Base-by-base conservation (phyloP, 2,888 invertebrate genomes). In the Anaspis maculata region DNA sequence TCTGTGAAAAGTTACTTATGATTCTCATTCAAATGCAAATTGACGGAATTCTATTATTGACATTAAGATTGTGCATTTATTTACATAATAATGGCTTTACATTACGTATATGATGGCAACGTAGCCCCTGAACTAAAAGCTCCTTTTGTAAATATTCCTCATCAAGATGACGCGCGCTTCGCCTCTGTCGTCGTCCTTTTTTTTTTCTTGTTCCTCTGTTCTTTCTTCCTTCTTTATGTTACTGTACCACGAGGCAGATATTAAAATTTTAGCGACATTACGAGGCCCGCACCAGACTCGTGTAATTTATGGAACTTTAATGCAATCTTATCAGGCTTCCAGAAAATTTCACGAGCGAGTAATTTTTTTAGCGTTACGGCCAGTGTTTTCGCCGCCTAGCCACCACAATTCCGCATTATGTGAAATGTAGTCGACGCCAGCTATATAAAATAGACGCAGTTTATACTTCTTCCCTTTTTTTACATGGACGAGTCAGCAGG, bases 51-150 rank as follows among this genome's bases (percentile, higher is more conserved):
- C 44, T 52, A 49, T 52, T 51, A 56, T 56, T 56, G 56, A 56
- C 54, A 54, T 58, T 56, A 54, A 53, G 54, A 57, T 54, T 52
- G 48, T 52, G 54, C 55, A 53, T 56, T 51, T 54, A 57, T 55
- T 56, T 52, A 48, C 54, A 55, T 56, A 56, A 46, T 53, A 55
- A 51, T 46, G 41, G 41, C 39, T 38, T n/a, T 32, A 36, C 41
- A 43, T 43, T 38, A 34, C 41, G 33, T 42, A 42, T 40, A 42
- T 38, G 33, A 34, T 27, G 23, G 27, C 25, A 25, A 29, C 13
- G 34, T 27, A 26, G 23, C 22, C n/a, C n/a, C n/a, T n/a, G n/a
- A n/a, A n/a, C 23, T 35, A 34, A 30, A 30, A 30, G 30, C 34
- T 25, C 26, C 30, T 34, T 34, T 34, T 34, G 27, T 33, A 28